phyloP scores from a whole-genome alignment of 2,888 invertebrate species.

The Lasioglossum pauxillum region DNA sequence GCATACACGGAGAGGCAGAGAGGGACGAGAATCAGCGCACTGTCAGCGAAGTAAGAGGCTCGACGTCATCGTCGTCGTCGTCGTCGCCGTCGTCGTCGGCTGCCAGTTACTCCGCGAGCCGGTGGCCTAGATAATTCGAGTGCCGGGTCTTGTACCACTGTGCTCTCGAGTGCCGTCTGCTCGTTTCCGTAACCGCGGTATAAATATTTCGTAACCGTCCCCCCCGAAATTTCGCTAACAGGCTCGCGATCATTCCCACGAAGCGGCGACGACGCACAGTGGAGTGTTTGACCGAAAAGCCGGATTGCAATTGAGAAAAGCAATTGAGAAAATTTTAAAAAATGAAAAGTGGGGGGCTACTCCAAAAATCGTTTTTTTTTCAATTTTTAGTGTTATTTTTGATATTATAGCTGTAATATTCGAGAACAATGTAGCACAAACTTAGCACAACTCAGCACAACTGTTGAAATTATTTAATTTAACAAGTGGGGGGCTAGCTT shows the following conservation, averaged over 20 bases:
- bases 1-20: neutral
- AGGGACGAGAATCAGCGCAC: constrained; percentile 57
- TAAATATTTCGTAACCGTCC: constrained; percentile 32
- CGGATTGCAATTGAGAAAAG: no score
- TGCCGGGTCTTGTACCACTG: constrained; percentile 52
- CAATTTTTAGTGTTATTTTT: no score
- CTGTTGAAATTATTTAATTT: no score
- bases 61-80: neutral
- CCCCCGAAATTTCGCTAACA: neutral
- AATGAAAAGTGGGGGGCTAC: no score
- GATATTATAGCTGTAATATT: no score
- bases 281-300: no score
- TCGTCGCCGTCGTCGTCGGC: neutral
- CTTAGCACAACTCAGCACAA: no score
- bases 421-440: no score
- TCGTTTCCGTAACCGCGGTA: constrained; percentile 42
- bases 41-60: constrained; percentile 67
- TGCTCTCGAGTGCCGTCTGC: constrained; percentile 40
- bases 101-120: constrained; percentile 55
- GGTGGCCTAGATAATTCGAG: constrained; percentile 71
- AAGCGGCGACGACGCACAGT: no score
- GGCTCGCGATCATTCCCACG: neutral
- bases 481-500: no score
- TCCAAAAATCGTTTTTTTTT: no score
- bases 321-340: no score